phyloP scores from a whole-genome alignment of 2,888 invertebrate genomes.

The Chalcis sispes region DNA sequence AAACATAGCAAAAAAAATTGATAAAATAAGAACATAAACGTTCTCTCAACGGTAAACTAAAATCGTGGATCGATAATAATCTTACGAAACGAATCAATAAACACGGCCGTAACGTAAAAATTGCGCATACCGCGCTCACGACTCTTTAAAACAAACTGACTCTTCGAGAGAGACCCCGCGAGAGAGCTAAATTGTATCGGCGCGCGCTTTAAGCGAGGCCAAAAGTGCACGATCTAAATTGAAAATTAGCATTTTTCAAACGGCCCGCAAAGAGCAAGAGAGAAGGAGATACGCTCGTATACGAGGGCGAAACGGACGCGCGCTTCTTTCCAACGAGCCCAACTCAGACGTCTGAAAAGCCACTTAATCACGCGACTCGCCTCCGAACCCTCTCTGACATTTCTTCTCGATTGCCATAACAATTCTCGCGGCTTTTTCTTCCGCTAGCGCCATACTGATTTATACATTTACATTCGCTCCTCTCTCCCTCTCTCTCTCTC shows the following conservation, averaged over 20 bases:
- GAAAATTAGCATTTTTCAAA: conserved; percentile 42
- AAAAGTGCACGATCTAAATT: conserved; percentile 36
- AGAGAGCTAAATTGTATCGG: background rate
- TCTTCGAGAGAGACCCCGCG: too few species aligned
- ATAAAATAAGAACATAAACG: conserved; percentile 30
- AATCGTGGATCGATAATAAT: conserved; percentile 43
- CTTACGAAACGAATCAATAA: conserved; percentile 53
- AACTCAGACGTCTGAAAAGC: conserved; percentile 30
- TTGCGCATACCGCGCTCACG: conserved; percentile 9
- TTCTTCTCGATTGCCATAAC: conserved; percentile 17
- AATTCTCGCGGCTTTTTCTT: conserved; percentile 3
- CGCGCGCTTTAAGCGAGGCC: background rate
- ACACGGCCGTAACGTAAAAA: conserved; percentile 19
- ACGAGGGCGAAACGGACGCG: background rate
- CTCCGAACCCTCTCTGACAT: conserved; percentile 30
- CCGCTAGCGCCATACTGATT: conserved; percentile 26
- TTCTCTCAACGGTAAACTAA: background rate
- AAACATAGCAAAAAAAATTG: conserved; percentile 14
- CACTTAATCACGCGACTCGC: conserved; percentile 35
- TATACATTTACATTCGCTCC: conserved; percentile 12
- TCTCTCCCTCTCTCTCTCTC: background rate
- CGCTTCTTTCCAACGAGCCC: background rate
- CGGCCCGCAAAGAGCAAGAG: background rate
- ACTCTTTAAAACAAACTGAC: conserved; percentile 45
- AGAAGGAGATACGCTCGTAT: background rate